phyloP scores from a whole-genome alignment of 2,888 invertebrate genomes.

The Leptopilina syphax region DNA sequence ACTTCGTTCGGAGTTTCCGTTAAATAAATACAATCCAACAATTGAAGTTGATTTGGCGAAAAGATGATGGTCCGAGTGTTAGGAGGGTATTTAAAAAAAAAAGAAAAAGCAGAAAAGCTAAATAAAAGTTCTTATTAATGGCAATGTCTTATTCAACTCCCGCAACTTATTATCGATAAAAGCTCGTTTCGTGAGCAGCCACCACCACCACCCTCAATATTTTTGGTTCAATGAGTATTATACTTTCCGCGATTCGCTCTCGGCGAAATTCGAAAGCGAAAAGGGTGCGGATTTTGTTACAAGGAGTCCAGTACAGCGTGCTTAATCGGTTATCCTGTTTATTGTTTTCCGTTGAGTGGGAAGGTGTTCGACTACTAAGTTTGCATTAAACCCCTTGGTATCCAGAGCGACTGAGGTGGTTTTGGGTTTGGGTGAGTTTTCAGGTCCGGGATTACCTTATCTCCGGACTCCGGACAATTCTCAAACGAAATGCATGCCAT shows the following conservation, averaged over 20 bases:
- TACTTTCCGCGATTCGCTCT: conserved; percentile 52
- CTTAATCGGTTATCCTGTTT: conserved; percentile 65
- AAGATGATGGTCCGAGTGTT: conserved; percentile 45
- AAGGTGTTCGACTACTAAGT: conserved; percentile 58
- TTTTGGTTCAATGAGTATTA: conserved; percentile 56
- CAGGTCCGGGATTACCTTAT: conserved; percentile 74
- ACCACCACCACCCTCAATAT: conserved; percentile 35
- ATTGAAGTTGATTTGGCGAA: conserved; percentile 54
- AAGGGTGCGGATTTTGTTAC: conserved; percentile 49
- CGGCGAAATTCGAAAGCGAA: conserved; percentile 9
- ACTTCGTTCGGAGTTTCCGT: conserved; percentile 58
- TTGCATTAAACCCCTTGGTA: conserved; percentile 59
- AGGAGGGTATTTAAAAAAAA: not conserved
- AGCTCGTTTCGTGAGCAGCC: conserved; percentile 48
- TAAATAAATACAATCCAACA: conserved; percentile 64
- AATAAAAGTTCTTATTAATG: conserved; percentile 65
- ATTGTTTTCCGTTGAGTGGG: conserved; percentile 64
- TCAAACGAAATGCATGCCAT: conserved; percentile 64
- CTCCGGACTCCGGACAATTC: conserved; percentile 67
- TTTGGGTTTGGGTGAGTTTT: conserved; percentile 51
- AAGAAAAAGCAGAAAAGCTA: conserved; percentile 49
- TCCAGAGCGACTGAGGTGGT: conserved; percentile 49
- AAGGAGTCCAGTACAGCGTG: conserved; percentile 48
- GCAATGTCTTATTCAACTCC: conserved; percentile 49
- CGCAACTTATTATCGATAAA: conserved; percentile 43